Evolutionary conservation across 2,888 invertebrate species (phyloP), one percentile per base, ranked within the genome.

Genomic region (Campoletis raptor): DNA sequence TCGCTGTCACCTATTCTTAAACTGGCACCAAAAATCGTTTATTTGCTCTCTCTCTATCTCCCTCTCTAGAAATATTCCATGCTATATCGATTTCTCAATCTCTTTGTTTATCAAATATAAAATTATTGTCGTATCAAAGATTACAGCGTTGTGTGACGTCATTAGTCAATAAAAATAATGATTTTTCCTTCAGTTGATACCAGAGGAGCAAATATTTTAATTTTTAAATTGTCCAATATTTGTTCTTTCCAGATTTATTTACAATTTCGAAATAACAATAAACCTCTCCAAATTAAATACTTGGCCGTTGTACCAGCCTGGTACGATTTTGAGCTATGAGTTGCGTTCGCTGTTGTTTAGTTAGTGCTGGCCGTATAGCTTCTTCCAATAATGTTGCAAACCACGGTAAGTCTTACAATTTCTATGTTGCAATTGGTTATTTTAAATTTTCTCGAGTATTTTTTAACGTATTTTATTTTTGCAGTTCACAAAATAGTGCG

Each of bases 291-390:
- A 54, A 40, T 45, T 42, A 42, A 74, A 54, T 24, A 21, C 40
- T 45, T 18, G 24, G 66, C 54, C 73, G 12, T 24, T 30, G 57
- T 57, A 54, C 36, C 45, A 2, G 0, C 30, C n/a, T n/a, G 73
- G 81, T 81, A 73, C 79, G n/a, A 70, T 77, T 64, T 70, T 48
- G 40, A 86, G 78, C 81, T 87, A 94, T 94, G 94, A 94, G 94
- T 89, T 93, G 94, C 70, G 94, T 94, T 73, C 93, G 94, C 77
- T 94, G 94, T 86, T 94, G 94, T 85, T 89, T 94, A 86, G 91
- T 94, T 81, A 92, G 92, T 81, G 94, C 93, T 18, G 92, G 93
- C 61, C 93, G 94, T 82, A 88, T 94, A 85, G 94, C 92, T 76
- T 91, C 93, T 12, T 91, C 93, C 12, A 93, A 91, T 90, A 92